These are phyloP conservation scores for Aurelia aurita DNA, from an alignment of 30 jellyfish, hydroid and myxozoan genomes.

Conservation along the genomic window DNA sequence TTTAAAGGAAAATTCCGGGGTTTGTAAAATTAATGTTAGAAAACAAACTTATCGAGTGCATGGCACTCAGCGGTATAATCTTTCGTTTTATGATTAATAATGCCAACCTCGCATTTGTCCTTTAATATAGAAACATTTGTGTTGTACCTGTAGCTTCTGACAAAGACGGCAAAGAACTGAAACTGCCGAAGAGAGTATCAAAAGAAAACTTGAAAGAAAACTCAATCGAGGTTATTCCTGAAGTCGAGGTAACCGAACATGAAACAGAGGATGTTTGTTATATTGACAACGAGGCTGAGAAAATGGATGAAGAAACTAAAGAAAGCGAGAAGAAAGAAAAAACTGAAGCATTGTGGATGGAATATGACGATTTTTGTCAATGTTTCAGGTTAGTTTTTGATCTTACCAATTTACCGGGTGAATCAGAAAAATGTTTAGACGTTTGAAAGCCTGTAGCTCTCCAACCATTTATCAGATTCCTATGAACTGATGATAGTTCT, in stretches of 20 bases:
- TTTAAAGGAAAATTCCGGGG: too few relatives aligned
- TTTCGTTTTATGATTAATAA: too few relatives aligned
- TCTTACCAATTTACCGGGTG: too few relatives aligned
- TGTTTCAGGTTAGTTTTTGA: conserved; percentile 77
- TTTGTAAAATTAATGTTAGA: too few relatives aligned
- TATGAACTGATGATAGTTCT: too few relatives aligned
- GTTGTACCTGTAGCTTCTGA: conserved; percentile 1
- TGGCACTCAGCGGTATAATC: too few relatives aligned
- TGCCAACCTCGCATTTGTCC: too few relatives aligned
- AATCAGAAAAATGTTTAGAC: too few relatives aligned
- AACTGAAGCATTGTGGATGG: conserved; percentile 81
- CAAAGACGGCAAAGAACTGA: conserved; percentile 34
- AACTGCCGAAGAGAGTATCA: conserved; percentile 6
- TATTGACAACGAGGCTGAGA: conserved; percentile 66
- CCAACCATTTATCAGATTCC: too few relatives aligned
- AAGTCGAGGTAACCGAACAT: conserved; percentile 44
- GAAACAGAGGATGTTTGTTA: conserved; percentile 23
- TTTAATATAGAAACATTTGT: too few relatives aligned
- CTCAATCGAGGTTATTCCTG: conserved; percentile 53
- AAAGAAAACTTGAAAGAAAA: conserved; percentile 28
- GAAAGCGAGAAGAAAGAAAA: conserved; percentile 63
- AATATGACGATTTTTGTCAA: conserved; percentile 75
- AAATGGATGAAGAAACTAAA: conserved; percentile 55
- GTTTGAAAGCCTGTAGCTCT: too few relatives aligned
- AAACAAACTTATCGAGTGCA: too few relatives aligned